Base-by-base conservation (phyloP, 2,113 vertebrate species). In the Seriola quinqueradiata region DNA sequence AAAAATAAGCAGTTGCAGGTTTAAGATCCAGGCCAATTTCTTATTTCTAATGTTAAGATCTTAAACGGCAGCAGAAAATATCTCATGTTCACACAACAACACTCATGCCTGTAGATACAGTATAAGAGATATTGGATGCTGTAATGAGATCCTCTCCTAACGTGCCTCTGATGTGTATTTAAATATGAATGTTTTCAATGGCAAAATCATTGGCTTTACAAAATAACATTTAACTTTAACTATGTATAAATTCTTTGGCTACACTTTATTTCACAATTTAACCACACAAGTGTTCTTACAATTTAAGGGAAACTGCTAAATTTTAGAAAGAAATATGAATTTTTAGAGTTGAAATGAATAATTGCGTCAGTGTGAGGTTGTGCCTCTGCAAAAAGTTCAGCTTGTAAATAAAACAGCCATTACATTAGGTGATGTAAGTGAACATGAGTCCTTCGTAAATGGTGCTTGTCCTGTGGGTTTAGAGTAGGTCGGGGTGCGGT, bases 401-500 rank as follows among this genome's bases (percentile, higher is more conserved):
- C 72, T 83, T 68, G 88, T 90, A 91, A 92, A 91, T 89, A 92
- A 93, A 90, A 90, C 83, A 85, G 44, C 78, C 83, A 89, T 90
- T 90, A 89, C 85, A 93, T 91, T 89, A 92, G 66, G 67, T 91
- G 90, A 92, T 93, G 92, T 91, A 89, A 94, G 90, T 80, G 88
- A 92, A 88, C 77, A 88, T 5, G 77, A 79, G 75, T 77, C 68
- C 83, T 86, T 75, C 77, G 21, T 91, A 89, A 90, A 89, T 63
- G 81, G 75, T 73, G 87, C 80, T 86, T 83, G 84, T 87, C 82
- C 92, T 94, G 93, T 90, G 93, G 93, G 74, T 94, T 94, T 93
- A 93, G 90, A 94, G 92, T 93, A 89, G 92, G 86, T 74, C 48
- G 82, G 91, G 91, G 92, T 89, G 93, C 92, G 93, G 93, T 93